Evolutionary conservation across 2,888 invertebrate genomes (phyloP), one percentile per base, ranked within the genome.

Genomic region (Marronus borbonicus): DNA sequence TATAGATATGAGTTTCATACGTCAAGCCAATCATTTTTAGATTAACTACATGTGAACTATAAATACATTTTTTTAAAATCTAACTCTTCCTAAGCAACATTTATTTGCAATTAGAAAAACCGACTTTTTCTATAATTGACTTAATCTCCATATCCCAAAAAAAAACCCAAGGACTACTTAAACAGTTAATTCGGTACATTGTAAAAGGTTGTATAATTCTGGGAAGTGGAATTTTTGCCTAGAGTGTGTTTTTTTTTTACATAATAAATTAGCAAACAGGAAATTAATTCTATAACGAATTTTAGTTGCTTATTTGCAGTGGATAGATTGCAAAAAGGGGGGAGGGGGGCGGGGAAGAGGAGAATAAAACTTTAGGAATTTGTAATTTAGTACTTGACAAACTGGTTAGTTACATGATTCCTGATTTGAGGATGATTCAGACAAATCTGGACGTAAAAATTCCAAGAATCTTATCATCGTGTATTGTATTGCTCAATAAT

Each of bases 151-250:
- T 55, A 55, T 3, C 14, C 17, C 0, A 17, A 20, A 20, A 60
- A 60, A 60, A 60, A 60, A 28, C 3, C 12, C 60, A 60, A 60
- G 60, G 60, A 60, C 60, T 10, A 3, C 10, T 20, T 10, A 12
- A 14, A 60, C 52, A 55, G 17, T 24, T 60, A 24, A 7, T 2
- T 60, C 20, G 20, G 7, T 20, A 17, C 3, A 55, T 55, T 55
- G n/a, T 55, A 20, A 55, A 55, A 55, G 55, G 55, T 55, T 55
- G 55, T 17, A 55, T 20, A 20, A 17, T n/a, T 55, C 28, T 60
- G 12, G 60, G 60, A 24, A 10, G 24, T 60, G 28, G 28, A 60
- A 60, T 12, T 60, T 60, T 60, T 28, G 60, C 28, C 28, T 60
- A 12, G 12, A 24, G 28, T 24, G 20, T 14, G 17, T 60, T 1